Evolutionary conservation across 2,888 invertebrate species (phyloP).

Genomic region (Ceratothoa steindachneri): DNA sequence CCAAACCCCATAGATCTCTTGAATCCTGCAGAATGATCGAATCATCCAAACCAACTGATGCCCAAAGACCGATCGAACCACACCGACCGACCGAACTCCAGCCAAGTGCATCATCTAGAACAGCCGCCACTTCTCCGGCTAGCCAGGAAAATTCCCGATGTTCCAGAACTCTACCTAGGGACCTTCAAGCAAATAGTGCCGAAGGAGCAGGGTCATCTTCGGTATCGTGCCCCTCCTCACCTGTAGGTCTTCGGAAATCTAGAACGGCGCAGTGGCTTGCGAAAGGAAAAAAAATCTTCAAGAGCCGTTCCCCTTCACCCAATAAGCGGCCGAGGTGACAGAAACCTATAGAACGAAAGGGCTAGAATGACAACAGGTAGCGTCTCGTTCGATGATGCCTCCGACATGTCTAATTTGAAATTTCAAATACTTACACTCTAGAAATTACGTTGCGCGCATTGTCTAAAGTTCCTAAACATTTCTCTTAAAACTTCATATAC

Average conservation of each 20-base stretch:
- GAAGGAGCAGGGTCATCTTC: conserved; percentile 25
- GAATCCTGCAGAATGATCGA: not conserved
- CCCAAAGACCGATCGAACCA: conserved; percentile 2
- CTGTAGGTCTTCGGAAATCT: conserved; percentile 36
- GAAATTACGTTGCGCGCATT: too few species aligned
- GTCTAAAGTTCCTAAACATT: too few species aligned
- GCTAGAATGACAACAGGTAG: too few species aligned
- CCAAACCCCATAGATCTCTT: too few species aligned
- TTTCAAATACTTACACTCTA: too few species aligned
- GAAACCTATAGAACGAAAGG: too few species aligned
- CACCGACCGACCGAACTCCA: conserved; percentile 1
- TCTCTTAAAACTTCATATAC: too few species aligned
- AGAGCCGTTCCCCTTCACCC: conserved; percentile 41
- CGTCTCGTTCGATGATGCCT: too few species aligned
- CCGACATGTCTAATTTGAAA: too few species aligned
- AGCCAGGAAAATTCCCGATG: conserved; percentile 9
- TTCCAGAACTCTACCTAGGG: conserved; percentile 32
- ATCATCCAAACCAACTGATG: not conserved
- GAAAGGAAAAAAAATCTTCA: conserved; percentile 37
- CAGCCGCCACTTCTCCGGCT: not conserved
- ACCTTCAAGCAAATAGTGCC: not conserved
- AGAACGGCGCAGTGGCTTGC: conserved; percentile 38
- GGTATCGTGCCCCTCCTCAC: conserved; percentile 43
- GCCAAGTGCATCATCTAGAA: conserved; percentile 6
- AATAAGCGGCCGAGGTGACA: conserved; percentile 35